These are phyloP conservation scores for Hylaeus anthracinus DNA, from an alignment of 1,140 invertebrate species.

Conservation along the genomic window DNA sequence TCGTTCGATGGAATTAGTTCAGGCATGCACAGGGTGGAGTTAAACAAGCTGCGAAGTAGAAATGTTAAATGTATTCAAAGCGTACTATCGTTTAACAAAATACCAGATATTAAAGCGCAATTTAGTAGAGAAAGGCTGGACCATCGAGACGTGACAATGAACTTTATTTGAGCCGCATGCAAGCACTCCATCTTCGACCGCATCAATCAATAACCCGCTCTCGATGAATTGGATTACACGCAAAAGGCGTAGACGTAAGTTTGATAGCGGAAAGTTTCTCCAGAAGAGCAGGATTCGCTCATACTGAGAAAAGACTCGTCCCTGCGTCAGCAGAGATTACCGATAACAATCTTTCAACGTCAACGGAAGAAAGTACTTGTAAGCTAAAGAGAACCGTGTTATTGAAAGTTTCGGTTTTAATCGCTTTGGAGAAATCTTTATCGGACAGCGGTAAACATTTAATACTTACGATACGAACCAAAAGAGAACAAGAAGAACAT, in stretches of 20 bases:
- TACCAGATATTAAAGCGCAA: not conserved
- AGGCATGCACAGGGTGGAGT: too few relatives aligned
- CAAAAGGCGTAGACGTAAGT: conserved; percentile 55
- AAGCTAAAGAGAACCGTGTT: too few relatives aligned
- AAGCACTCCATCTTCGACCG: conserved; percentile 12
- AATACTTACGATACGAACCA: too few relatives aligned
- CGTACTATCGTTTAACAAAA: not conserved
- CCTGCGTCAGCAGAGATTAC: conserved; percentile 27
- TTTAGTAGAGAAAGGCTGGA: not conserved
- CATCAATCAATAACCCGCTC: conserved; percentile 24
- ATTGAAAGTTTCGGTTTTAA: not conserved
- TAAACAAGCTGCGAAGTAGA: too few relatives aligned
- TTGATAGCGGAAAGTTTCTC: conserved; percentile 42
- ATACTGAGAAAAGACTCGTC: conserved; percentile 2
- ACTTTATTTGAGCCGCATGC: not conserved
- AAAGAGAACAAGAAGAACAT: not conserved
- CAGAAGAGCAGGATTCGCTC: not conserved
- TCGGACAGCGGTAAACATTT: not conserved
- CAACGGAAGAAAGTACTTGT: not conserved
- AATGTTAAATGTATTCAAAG: too few relatives aligned
- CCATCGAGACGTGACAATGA: conserved; percentile 4
- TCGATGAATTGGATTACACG: conserved; percentile 47
- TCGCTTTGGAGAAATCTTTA: not conserved
- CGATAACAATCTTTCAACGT: not conserved
- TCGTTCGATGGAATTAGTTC: too few relatives aligned